Evolutionary conservation across 2,797 vertebrate genomes (phyloP).

Genomic region (Vespertilio murinus): DNA sequence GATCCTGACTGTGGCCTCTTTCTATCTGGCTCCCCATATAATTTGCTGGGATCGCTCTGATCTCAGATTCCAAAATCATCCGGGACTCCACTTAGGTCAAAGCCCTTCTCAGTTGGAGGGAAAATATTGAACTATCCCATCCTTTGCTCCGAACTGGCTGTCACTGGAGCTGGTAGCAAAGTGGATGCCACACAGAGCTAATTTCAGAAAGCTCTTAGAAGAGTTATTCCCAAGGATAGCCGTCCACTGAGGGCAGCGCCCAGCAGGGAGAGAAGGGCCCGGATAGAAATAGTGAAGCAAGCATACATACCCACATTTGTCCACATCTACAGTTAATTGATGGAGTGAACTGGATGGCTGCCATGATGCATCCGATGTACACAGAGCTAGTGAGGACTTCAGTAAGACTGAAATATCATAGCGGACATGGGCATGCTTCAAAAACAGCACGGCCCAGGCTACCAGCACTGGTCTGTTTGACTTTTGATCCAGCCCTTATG

Average conservation of each 20-base stretch:
- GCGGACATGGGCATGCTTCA: neutral
- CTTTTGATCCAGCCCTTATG: slow-evolving; percentile 66
- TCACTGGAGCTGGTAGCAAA: neutral
- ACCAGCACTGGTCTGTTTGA: slow-evolving; percentile 55
- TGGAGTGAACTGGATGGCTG: neutral
- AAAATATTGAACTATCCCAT: neutral
- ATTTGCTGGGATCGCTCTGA: neutral
- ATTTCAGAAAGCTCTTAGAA: slow-evolving; percentile 26
- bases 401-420: slow-evolving; percentile 16
- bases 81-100: neutral
- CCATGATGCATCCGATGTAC: neutral
- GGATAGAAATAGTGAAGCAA: neutral
- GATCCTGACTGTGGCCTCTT: neutral
- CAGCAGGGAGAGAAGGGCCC: neutral
- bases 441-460: neutral
- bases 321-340: slow-evolving; percentile 20
- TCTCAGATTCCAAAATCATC: slow-evolving; percentile 2
- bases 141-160: neutral
- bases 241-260: neutral
- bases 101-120: neutral
- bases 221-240: neutral
- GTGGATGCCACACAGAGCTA: neutral
- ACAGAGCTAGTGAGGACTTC: slow-evolving; percentile 1
- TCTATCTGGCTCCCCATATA: neutral
- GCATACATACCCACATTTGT: neutral